Evolutionary conservation across 2,113 vertebrate genomes (phyloP).

Genomic region (Candoia aspera): DNA sequence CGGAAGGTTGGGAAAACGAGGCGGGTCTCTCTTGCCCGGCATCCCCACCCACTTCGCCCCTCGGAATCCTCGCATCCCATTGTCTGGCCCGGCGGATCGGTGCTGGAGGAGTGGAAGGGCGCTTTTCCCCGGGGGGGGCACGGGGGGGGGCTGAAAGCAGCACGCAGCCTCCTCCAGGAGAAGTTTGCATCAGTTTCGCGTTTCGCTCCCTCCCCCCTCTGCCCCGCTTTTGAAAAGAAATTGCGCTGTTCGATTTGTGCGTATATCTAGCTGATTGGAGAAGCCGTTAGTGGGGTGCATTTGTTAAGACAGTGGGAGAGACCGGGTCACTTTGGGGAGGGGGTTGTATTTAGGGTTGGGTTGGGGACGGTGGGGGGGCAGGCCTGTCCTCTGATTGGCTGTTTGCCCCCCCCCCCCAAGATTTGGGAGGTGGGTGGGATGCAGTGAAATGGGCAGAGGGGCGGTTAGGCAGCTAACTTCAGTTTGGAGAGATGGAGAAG

Average conservation of each 20-base stretch:
- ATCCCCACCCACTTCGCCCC: conserved; percentile 12
- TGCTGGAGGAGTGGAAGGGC: not conserved
- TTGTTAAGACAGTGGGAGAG: not conserved
- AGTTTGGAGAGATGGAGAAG: not conserved
- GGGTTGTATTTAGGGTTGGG: not conserved
- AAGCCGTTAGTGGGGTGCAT: not conserved
- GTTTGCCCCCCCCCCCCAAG: not conserved
- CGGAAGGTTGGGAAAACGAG: not conserved
- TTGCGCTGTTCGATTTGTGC: not conserved
- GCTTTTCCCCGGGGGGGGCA: not conserved
- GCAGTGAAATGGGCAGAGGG: not conserved
- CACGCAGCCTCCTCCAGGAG: not conserved
- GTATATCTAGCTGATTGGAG: not conserved
- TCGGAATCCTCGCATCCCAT: not conserved
- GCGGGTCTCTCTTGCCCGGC: not conserved
- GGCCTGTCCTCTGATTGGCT: not conserved
- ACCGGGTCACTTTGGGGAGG: not conserved
- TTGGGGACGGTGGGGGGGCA: not conserved
- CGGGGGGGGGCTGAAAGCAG: not conserved
- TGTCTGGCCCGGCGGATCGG: not conserved
- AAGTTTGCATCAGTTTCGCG: not conserved
- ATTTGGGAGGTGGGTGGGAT: not conserved
- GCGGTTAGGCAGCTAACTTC: not conserved
- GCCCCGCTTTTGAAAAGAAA: not conserved
- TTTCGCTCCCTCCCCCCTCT: fast-evolving